Evolutionary conservation across 2,797 vertebrate species (phyloP).

Genomic region (Macroramphosus scolopax): DNA sequence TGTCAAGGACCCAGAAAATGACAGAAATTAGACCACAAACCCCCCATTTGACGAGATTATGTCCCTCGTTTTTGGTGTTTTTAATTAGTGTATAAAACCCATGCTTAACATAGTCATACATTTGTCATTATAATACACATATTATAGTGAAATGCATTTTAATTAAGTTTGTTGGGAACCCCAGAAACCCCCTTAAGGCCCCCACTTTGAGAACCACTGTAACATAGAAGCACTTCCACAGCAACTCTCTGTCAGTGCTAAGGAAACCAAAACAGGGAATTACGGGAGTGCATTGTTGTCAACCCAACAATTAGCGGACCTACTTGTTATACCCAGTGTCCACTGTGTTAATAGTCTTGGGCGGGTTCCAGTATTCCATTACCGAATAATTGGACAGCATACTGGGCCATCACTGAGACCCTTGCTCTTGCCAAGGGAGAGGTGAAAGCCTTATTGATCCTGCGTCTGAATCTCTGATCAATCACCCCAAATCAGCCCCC

Average conservation of each 20-base stretch:
- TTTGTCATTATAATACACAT: too few relatives aligned
- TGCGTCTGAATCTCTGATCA: constrained; percentile 73
- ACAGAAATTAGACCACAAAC: too few relatives aligned
- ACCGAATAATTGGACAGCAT: constrained; percentile 76
- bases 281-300: constrained; percentile 56
- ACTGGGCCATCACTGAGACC: constrained; percentile 61
- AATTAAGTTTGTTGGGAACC: too few relatives aligned
- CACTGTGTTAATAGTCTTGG: constrained; percentile 72
- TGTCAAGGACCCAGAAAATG: too few relatives aligned
- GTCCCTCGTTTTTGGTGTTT: too few relatives aligned
- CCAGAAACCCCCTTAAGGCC: too few relatives aligned
- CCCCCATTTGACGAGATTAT: too few relatives aligned
- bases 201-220: background rate
- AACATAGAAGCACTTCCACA: constrained; percentile 24
- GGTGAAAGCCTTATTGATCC: constrained; percentile 75
- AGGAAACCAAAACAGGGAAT: constrained; percentile 42
- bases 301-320: constrained; percentile 68
- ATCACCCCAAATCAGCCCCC: constrained; percentile 75
- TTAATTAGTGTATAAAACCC: too few relatives aligned
- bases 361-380: constrained; percentile 71
- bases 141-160: too few relatives aligned
- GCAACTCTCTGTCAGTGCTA: constrained; percentile 26
- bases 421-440: constrained; percentile 68
- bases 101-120: too few relatives aligned
- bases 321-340: constrained; percentile 55